These are phyloP conservation scores for Clinocottus analis DNA, from an alignment of 2,113 vertebrate genomes.

Conservation along the genomic window DNA sequence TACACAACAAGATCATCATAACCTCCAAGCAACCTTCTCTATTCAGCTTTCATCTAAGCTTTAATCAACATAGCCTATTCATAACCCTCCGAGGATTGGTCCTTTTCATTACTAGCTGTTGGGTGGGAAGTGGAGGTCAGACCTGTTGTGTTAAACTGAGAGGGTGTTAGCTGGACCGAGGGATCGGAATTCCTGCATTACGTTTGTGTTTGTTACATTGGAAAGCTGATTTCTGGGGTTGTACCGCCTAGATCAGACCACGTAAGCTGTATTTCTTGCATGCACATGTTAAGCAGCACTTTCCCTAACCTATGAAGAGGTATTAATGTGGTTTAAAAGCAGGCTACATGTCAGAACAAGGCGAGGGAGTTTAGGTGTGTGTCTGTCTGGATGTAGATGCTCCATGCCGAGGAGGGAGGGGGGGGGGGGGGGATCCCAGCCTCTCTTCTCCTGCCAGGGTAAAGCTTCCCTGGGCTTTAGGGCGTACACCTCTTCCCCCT, in stretches of 20 bases:
- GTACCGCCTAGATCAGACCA: constrained; percentile 27
- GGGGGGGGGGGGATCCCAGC: constrained; percentile 44
- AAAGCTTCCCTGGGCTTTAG: constrained; percentile 60
- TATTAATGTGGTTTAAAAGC: constrained; percentile 47
- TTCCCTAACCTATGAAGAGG: constrained; percentile 45
- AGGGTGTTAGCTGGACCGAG: constrained; percentile 50
- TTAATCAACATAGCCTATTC: constrained; percentile 58
- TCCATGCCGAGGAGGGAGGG: constrained; percentile 44
- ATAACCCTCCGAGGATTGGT: constrained; percentile 30
- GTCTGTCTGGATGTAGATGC: constrained; percentile 66
- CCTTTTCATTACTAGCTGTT: constrained; percentile 40
- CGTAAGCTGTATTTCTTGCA: constrained; percentile 35
- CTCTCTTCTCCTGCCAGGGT: constrained; percentile 68
- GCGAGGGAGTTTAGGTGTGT: constrained; percentile 55
- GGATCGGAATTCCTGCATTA: constrained; percentile 36
- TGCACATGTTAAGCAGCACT: constrained; percentile 48
- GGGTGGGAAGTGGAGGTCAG: constrained; percentile 53
- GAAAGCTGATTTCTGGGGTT: constrained; percentile 24
- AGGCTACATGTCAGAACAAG: constrained; percentile 63
- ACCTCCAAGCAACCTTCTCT: constrained; percentile 63
- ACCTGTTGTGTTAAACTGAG: constrained; percentile 52
- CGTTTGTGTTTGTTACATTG: constrained; percentile 38
- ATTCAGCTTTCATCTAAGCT: constrained; percentile 66
- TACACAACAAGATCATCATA: constrained; percentile 67
- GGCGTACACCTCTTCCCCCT: constrained; percentile 9